Evolutionary conservation across 2,888 invertebrate genomes (phyloP), one percentile per base, ranked within the genome.

Genomic region (Diplolepis rosae): DNA sequence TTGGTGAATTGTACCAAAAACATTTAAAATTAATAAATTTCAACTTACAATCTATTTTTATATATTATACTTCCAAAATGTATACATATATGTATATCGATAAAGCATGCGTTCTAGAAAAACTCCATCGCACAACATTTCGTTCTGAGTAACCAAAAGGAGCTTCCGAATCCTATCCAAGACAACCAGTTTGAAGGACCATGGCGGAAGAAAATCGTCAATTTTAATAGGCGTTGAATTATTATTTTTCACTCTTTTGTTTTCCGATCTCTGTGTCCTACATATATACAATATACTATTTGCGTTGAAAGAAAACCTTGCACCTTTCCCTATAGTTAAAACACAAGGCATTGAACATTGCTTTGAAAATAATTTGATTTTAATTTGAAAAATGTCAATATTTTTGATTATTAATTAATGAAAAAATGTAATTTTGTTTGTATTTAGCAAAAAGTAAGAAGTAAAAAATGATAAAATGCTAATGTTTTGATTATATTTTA

Each of bases 51-150:
- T 11, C 61, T 61, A 61, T 22, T 4, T 11, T 24, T 56, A 56
- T 35, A 56, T 4, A 13, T 24, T 56, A 56, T 35, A 56, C 32
- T 56, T 61, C 39, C 35, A n/a, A 61, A 61, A 24, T 35, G 61
- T 61, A 22, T 24, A 56, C 22, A 56, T 13, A 56, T 35, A 35
- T 13, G 35, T 35, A 35, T 18, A 13, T 28, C 11, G 32, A 32
- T 32, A 39, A 61, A 61, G 35, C 24, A 61, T 61, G 39, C 22
- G 35, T 22, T 18, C 61, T 61, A 61, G 61, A 61, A 61, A 61
- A 61, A 39, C 39, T 61, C 39, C 39, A 39, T 61, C 61, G 39
- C 35, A 61, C 39, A 35, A 61, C 39, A 61, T 61, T 15, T 61
- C 24, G 35, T n/a, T 61, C 61, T 61, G 39, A 35, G 35, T n/a